Evolutionary conservation across 2,113 vertebrate genomes (phyloP).

Genomic region (Pimephales promelas): DNA sequence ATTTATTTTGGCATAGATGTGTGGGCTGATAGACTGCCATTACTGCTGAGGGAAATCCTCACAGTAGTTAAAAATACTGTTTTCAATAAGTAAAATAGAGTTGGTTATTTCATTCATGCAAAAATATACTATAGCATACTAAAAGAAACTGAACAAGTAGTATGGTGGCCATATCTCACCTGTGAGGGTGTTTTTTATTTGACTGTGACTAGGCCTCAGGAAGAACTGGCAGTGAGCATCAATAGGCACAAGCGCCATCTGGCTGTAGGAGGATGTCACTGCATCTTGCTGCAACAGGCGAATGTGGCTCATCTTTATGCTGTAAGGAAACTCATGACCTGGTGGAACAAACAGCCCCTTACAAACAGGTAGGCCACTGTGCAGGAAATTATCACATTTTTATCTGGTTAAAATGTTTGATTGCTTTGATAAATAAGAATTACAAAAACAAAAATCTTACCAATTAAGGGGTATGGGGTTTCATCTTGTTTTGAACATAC

Average conservation of each 20-base stretch:
- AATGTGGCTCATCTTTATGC: conserved; percentile 95
- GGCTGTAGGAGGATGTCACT: conserved; percentile 12
- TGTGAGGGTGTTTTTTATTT: not conserved
- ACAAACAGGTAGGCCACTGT: conserved; percentile 45
- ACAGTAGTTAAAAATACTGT: no score
- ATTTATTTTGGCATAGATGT: not conserved
- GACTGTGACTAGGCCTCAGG: conserved; percentile 74
- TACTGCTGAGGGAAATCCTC: no score
- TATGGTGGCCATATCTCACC: conserved; percentile 24
- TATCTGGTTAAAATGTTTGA: not conserved
- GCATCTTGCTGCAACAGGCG: conserved; percentile 73
- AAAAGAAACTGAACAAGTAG: not conserved
- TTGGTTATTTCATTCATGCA: not conserved
- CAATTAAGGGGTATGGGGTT: conserved; percentile 93
- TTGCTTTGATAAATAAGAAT: not conserved
- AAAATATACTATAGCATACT: not conserved
- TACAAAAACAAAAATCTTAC: conserved; percentile 73
- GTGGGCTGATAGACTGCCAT: no score
- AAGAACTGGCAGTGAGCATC: conserved; percentile 95
- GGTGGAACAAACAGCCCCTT: conserved; percentile 42
- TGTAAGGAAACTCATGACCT: conserved; percentile 95
- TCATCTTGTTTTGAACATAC: conserved; percentile 93
- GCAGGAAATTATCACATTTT: not conserved
- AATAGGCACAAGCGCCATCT: conserved; percentile 37
- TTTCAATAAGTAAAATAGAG: not conserved